Evolutionary conservation across 2,888 invertebrate genomes (phyloP).

Genomic region (Galeopsomyia nigrocyanea): DNA sequence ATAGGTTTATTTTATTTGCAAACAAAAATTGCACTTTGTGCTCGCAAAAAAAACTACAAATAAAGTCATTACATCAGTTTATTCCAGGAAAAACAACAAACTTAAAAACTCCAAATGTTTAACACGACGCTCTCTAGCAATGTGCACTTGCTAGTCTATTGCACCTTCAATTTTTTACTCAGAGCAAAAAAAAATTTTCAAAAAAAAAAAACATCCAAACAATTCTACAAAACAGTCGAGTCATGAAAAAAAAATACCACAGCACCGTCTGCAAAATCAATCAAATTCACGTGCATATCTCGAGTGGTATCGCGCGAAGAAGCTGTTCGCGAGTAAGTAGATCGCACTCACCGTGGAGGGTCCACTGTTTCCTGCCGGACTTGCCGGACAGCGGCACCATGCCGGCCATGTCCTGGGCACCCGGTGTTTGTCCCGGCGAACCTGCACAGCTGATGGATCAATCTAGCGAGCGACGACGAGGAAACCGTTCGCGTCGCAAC

Average conservation of each 20-base stretch:
- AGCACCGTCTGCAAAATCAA: no score
- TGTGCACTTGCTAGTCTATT: no score
- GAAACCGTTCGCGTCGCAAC: neutral
- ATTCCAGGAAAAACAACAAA: no score
- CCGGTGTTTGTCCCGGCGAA: neutral
- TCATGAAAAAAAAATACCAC: neutral
- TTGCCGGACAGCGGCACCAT: slow-evolving; percentile 73
- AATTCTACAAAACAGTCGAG: neutral
- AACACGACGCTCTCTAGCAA: no score
- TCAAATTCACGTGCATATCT: neutral
- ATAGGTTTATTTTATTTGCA: no score
- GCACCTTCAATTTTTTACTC: no score
- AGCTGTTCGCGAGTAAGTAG: no score
- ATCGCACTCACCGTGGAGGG: slow-evolving; percentile 75
- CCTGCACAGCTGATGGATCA: neutral
- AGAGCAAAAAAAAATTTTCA: no score
- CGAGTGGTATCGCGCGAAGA: neutral
- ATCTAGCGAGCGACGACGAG: slow-evolving; percentile 1
- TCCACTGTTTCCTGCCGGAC: slow-evolving; percentile 83
- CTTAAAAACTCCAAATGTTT: no score
- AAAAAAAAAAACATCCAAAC: neutral
- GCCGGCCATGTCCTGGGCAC: slow-evolving; percentile 70
- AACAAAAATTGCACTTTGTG: no score
- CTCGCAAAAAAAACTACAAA: no score
- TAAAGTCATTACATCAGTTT: no score